A percentile compares a stretch with the other conserved stretches of the same genome.
These are phyloP conservation scores for Hirtodrosophila confusa DNA, from an alignment of 2,888 invertebrate species.

Conservation along the genomic window DNA sequence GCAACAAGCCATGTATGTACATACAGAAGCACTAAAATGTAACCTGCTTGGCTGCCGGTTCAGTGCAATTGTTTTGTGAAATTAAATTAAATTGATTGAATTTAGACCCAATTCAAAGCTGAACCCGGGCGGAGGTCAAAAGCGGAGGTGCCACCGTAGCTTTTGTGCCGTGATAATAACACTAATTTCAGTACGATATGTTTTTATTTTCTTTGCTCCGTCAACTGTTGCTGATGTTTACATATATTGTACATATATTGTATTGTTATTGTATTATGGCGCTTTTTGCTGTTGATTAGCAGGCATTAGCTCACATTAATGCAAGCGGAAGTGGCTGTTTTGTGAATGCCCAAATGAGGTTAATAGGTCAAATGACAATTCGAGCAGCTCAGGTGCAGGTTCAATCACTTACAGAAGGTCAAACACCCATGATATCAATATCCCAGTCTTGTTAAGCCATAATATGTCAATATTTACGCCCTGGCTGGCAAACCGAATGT, in stretches of 20 bases:
- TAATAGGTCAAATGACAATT: constrained; percentile 55
- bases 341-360: constrained; percentile 45
- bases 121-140: constrained; percentile 67
- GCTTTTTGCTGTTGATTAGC: constrained; percentile 46
- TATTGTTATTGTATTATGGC: constrained; percentile 14
- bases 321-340: constrained; percentile 50
- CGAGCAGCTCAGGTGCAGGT: constrained; percentile 26
- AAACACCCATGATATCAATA: constrained; percentile 28
- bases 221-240: constrained; percentile 9
- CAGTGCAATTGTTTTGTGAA: constrained; percentile 76
- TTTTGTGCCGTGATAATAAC: constrained; percentile 71
- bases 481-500: constrained; percentile 21
- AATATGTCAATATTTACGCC: constrained; percentile 42
- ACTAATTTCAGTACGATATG: constrained; percentile 62
- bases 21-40: constrained; percentile 16
- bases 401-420: constrained; percentile 42
- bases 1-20: constrained; percentile 13
- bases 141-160: constrained; percentile 46
- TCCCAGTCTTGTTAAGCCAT: not conserved
- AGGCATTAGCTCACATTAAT: constrained; percentile 56
- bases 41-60: constrained; percentile 32
- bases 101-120: constrained; percentile 68
- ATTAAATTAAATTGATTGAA: constrained; percentile 80
- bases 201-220: constrained; percentile 24
- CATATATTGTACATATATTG: constrained; percentile 1